A percentile compares a stretch with the other conserved stretches of the same genome.
Conservation (phyloP, 2,888 invertebrate species). For the Bombyx huttoni region DNA sequence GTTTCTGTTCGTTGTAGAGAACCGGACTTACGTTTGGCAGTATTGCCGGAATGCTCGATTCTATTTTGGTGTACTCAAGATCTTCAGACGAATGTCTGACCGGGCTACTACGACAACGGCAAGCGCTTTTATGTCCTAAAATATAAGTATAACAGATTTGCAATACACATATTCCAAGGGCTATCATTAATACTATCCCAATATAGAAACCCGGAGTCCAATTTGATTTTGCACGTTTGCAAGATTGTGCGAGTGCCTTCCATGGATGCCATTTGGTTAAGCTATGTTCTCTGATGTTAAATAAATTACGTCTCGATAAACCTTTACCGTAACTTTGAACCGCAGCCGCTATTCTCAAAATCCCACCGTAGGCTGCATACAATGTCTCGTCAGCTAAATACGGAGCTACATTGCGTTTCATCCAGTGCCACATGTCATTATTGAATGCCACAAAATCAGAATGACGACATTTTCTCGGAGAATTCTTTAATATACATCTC, state of each 20-base stretch:
- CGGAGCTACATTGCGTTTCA: constrained; percentile 54
- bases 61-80: constrained; percentile 27
- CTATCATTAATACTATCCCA: constrained; percentile 28
- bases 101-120: constrained; percentile 22
- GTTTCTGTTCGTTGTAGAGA: constrained; percentile 21
- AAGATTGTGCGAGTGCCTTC: constrained; percentile 29
- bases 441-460: constrained; percentile 53
- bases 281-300: constrained; percentile 20
- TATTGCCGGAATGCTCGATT: constrained; percentile 31
- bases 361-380: constrained; percentile 52
- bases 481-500: constrained; percentile 44
- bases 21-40: constrained; percentile 25
- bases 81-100: constrained; percentile 11
- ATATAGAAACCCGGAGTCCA: constrained; percentile 42
- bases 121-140: constrained; percentile 26
- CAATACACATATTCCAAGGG: constrained; percentile 32
- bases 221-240: constrained; percentile 32
- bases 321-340: constrained; percentile 56
- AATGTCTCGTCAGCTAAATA: constrained; percentile 49
- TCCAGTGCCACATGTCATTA: constrained; percentile 59
- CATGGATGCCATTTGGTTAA: constrained; percentile 39
- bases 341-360: constrained; percentile 52
- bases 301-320: constrained; percentile 42
- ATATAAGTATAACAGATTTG: constrained; percentile 43
- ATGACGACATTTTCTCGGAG: constrained; percentile 46